These are phyloP conservation scores for Pristionchus exspectatus DNA, from an alignment of 2,888 invertebrate species.

Conservation along the genomic window DNA sequence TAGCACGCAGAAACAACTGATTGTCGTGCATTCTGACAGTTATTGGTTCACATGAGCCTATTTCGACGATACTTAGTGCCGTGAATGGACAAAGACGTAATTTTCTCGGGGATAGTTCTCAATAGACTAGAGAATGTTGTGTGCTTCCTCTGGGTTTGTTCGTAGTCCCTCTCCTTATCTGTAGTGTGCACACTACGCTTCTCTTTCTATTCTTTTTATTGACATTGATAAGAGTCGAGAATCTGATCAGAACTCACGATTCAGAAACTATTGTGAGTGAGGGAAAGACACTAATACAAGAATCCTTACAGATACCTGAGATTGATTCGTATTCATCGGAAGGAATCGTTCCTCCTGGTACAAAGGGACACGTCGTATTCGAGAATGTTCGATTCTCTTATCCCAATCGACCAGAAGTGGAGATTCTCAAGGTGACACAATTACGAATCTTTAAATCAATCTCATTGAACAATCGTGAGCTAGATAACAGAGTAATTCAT, in stretches of 20 bases:
- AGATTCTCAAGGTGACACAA: slow-evolving; percentile 71
- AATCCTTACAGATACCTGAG: slow-evolving; percentile 64
- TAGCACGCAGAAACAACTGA: neutral
- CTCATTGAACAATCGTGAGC: neutral
- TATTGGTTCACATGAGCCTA: no score
- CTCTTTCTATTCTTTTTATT: slow-evolving; percentile 12
- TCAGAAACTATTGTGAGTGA: neutral
- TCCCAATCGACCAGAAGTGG: slow-evolving; percentile 80
- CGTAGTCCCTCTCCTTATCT: slow-evolving; percentile 10
- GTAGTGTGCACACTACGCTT: slow-evolving; percentile 11
- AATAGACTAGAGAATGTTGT: neutral
- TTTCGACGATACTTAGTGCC: neutral
- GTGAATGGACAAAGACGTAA: neutral
- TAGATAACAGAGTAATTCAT: neutral
- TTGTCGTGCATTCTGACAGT: neutral
- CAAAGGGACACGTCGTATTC: slow-evolving; percentile 80
- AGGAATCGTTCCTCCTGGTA: slow-evolving; percentile 79
- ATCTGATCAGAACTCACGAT: slow-evolving; percentile 7
- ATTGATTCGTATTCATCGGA: slow-evolving; percentile 71
- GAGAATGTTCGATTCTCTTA: slow-evolving; percentile 80
- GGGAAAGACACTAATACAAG: neutral
- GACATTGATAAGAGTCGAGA: slow-evolving; percentile 17
- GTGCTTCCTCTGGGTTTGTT: neutral
- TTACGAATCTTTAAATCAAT: neutral
- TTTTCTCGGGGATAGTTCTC: neutral